These are phyloP conservation scores for Pavo muticus DNA, from an alignment of 2,113 vertebrate genomes.

Conservation along the genomic window DNA sequence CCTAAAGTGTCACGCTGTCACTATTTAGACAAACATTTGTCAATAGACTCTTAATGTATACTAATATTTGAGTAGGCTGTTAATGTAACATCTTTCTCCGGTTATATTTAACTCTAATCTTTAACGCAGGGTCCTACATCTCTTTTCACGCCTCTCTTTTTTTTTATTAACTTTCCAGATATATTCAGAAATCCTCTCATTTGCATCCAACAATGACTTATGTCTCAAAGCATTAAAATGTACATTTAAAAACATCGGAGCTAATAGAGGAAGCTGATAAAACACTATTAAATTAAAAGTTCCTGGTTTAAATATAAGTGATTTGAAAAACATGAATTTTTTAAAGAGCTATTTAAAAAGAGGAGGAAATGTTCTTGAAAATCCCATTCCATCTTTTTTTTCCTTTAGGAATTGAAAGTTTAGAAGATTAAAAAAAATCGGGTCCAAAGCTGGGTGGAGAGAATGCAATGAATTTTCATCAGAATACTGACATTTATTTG, in stretches of 20 bases:
- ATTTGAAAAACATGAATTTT: constrained; percentile 14
- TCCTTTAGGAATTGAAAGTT: not conserved
- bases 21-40: constrained; percentile 35
- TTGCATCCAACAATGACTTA: constrained; percentile 37
- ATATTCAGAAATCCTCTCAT: constrained; percentile 41
- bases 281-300: constrained; percentile 25
- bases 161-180: constrained; percentile 46
- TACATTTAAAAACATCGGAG: constrained; percentile 31
- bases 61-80: constrained; percentile 44
- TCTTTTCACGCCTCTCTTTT: constrained; percentile 28
- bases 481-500: not conserved
- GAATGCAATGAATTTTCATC: not conserved
- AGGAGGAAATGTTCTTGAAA: not conserved
- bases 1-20: constrained; percentile 39
- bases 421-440: not conserved
- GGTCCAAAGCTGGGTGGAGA: not conserved
- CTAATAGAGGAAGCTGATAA: constrained; percentile 27
- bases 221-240: constrained; percentile 52
- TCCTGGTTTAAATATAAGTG: not conserved
- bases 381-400: not conserved
- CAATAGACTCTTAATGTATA: not conserved
- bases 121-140: constrained; percentile 22
- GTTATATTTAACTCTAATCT: constrained; percentile 36
- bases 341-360: not conserved
- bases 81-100: constrained; percentile 8